Evolutionary conservation across 1,140 invertebrate species (phyloP).

Genomic region (Drosophila subpulchrella): DNA sequence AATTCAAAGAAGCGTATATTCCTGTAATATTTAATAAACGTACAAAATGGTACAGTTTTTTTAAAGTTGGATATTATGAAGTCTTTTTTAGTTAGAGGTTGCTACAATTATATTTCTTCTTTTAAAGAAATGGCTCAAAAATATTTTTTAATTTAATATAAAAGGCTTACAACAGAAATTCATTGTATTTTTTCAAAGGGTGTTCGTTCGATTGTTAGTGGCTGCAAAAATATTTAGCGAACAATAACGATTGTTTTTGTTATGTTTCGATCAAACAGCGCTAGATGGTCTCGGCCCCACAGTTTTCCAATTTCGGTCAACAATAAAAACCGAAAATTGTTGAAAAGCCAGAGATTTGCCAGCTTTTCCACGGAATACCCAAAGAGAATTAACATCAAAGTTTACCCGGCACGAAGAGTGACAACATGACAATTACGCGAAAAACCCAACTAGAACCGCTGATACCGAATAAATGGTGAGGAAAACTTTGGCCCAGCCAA

Average conservation of each 20-base stretch:
- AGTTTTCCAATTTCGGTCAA: neutral
- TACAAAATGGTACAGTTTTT: neutral
- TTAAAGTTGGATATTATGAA: neutral
- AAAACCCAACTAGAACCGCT: conserved; percentile 16
- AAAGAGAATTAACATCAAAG: conserved; percentile 24
- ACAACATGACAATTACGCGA: conserved; percentile 40
- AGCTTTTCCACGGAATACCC: conserved; percentile 3
- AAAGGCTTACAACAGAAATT: too few relatives aligned
- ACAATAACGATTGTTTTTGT: too few relatives aligned
- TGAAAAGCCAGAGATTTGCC: conserved; percentile 3
- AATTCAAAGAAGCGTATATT: neutral
- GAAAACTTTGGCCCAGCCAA: conserved; percentile 24
- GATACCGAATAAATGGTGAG: conserved; percentile 37
- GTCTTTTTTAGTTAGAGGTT: too few relatives aligned
- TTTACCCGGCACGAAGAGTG: conserved; percentile 17
- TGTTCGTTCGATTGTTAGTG: neutral
- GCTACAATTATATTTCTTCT: too few relatives aligned
- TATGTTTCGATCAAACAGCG: neutral
- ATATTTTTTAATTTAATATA: too few relatives aligned
- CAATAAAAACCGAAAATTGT: conserved; percentile 1
- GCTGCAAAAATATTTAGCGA: neutral
- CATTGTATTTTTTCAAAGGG: neutral
- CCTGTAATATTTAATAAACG: neutral
- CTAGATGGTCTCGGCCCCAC: neutral
- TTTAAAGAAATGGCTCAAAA: too few relatives aligned